Evolutionary conservation across 2,113 vertebrate genomes (phyloP).

Genomic region (Carlito syrichta): DNA sequence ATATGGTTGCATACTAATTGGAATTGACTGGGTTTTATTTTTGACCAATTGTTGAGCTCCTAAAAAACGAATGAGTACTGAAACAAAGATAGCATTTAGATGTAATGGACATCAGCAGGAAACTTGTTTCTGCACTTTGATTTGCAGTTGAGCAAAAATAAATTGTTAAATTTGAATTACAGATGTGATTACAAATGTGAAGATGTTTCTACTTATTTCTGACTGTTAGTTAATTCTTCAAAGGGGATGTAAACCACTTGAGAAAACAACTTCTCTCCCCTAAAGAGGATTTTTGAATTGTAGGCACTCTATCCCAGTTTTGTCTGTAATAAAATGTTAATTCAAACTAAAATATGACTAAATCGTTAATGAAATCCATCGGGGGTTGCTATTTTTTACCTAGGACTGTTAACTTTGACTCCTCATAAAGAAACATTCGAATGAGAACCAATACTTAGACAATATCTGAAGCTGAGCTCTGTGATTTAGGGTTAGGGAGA

Average conservation of each 20-base stretch:
- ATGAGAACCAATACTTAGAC: background rate
- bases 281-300: background rate
- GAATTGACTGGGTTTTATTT: background rate
- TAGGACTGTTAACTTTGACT: background rate
- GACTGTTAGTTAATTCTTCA: background rate
- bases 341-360: background rate
- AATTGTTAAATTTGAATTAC: background rate
- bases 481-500: background rate
- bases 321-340: background rate
- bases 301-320: background rate
- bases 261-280: background rate
- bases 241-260: background rate
- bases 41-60: background rate
- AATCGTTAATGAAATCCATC: background rate
- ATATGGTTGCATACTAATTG: background rate
- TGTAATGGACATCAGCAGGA: background rate
- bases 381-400: background rate
- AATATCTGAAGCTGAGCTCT: background rate
- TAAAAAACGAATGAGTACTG: background rate
- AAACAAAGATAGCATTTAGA: conserved; percentile 29
- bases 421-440: background rate
- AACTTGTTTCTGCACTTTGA: conserved; percentile 22
- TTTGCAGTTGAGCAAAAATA: conserved; percentile 15
- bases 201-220: background rate
- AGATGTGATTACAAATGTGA: background rate